phyloP scores from a whole-genome alignment of 2,888 invertebrate genomes.

The Machimus rusticus region DNA sequence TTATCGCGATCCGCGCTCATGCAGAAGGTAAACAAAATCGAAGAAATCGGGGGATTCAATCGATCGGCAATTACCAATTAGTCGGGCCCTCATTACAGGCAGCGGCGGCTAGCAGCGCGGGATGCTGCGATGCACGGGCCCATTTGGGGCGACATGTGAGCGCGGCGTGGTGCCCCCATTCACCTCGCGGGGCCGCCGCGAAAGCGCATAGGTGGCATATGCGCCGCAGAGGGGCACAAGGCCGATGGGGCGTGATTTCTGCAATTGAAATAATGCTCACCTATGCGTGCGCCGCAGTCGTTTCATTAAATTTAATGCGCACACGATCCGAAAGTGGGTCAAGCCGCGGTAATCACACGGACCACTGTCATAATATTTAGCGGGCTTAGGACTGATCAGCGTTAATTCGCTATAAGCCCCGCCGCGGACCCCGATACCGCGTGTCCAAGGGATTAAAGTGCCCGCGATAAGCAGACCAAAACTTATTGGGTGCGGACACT shows the following conservation, averaged over 20 bases:
- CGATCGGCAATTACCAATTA: slow-evolving; percentile 29
- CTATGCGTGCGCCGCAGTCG: slow-evolving; percentile 1
- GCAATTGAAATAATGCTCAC: slow-evolving; percentile 27
- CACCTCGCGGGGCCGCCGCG: background rate
- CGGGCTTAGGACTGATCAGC: background rate
- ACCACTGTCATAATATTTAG: slow-evolving; percentile 31
- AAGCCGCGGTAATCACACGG: slow-evolving; percentile 6
- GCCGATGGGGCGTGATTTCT: slow-evolving; percentile 42
- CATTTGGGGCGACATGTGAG: background rate
- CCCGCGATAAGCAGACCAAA: background rate
- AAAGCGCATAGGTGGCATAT: background rate
- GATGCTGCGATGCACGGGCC: background rate
- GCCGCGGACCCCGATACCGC: background rate
- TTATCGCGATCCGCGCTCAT: background rate
- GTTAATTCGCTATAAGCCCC: background rate
- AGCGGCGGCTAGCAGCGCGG: background rate
- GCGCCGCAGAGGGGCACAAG: slow-evolving; percentile 29
- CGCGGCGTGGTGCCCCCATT: background rate
- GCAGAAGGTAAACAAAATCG: slow-evolving; percentile 2
- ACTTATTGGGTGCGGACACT: background rate
- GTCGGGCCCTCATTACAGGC: slow-evolving; percentile 12
- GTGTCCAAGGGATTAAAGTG: background rate
- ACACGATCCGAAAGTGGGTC: slow-evolving; percentile 35
- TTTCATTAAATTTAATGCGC: slow-evolving; percentile 30
- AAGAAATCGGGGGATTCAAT: slow-evolving; percentile 4